Evolutionary conservation across 2,113 vertebrate genomes (phyloP), one percentile per base, ranked within the genome.

Genomic region (Coreoperca whiteheadi): DNA sequence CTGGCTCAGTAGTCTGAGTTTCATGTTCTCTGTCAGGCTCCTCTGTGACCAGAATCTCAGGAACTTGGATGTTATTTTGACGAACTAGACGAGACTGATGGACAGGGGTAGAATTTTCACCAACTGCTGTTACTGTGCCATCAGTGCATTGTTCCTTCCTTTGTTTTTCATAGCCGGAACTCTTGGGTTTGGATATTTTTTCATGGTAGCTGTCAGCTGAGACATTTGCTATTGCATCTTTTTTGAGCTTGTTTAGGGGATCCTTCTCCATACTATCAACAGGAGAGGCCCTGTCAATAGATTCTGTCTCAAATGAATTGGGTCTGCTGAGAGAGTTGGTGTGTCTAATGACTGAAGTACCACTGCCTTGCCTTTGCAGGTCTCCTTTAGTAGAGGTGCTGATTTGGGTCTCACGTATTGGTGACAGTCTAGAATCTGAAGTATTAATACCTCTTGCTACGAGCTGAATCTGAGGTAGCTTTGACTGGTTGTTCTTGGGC

Each of bases 21-120:
- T 98, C 97, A 37, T 95, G 95, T 57, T 98, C 98, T 89, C 94
- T 94, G 85, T 99, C 98, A 1, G 98, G 97, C 76, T 99, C 98
- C 93, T 99, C 98, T 1, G 98, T 99, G 69, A 99, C 98, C 80
- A 99, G 89, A 84, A 99, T 99, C 94, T 99, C 98, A 67, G 98
- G 98, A 68, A 99, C 98, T 80, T 99, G 98, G 85, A 99, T 99
- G 84, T 98, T 98, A 89, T 96, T 98, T 87, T 99, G 98, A 20
- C 98, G 97, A 77, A 99, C 97, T 0, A 99, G 96, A 56, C 97
- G 96, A 0, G 95, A 97, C 0, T 97, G 94, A 77, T 97, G 97
- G 48, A 94, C 91, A 0, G 95, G 93, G 0, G 70, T 11, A 0
- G 86, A 91, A 74, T 87, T 95, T 78, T 97, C 96, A 46, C 63